Conservation (phyloP, 2,888 invertebrate genomes). For the Trichopria drosophilae region DNA sequence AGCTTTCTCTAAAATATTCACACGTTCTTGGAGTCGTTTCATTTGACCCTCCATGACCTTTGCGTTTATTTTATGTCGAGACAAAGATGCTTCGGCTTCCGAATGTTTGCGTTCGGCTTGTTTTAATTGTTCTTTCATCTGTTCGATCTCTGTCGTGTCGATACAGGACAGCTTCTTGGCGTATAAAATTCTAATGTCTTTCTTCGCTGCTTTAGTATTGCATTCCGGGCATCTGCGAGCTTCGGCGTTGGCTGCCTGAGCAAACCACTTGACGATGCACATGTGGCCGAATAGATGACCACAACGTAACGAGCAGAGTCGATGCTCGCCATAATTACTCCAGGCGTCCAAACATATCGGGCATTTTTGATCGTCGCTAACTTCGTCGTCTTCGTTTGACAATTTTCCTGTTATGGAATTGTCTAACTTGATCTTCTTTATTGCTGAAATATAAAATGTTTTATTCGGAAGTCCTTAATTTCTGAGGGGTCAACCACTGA, state of each 20-base stretch:
- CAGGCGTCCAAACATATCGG: conserved; percentile 88
- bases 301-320: conserved; percentile 84
- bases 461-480: too few relatives aligned
- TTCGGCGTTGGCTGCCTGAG: conserved; percentile 58
- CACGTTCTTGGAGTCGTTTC: not conserved
- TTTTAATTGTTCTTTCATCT: conserved; percentile 54
- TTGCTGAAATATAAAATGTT: conserved; percentile 23
- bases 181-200: conserved; percentile 78
- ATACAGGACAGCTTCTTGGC: conserved; percentile 74
- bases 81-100: conserved; percentile 63
- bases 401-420: not conserved
- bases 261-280: conserved; percentile 79
- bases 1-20: too few relatives aligned
- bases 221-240: conserved; percentile 85
- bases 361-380: conserved; percentile 59
- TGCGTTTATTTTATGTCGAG: conserved; percentile 54
- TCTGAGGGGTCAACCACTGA: too few relatives aligned
- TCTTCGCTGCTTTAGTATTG: conserved; percentile 70
- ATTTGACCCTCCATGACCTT: conserved; percentile 40
- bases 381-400: conserved; percentile 1
- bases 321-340: conserved; percentile 84
- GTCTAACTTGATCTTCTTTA: conserved; percentile 27
- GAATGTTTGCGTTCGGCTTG: conserved; percentile 61
- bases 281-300: conserved; percentile 88
- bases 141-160: conserved; percentile 77